Conservation (phyloP, 2,888 invertebrate species). For the Diarsia brunnea region DNA sequence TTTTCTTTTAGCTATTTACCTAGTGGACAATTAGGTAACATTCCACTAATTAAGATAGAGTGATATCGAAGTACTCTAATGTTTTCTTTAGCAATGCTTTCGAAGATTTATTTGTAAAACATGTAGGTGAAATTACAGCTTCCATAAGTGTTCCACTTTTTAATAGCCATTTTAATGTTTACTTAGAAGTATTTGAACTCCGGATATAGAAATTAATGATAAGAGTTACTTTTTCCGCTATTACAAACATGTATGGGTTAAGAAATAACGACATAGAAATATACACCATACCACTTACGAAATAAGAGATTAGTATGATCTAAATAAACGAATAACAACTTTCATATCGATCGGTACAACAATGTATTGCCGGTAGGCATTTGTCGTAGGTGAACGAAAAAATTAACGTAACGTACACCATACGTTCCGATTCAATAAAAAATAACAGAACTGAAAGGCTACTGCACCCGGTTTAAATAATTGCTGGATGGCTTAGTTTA, state of each 20-base stretch:
- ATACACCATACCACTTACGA: slow-evolving; percentile 20
- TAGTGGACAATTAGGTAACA: neutral
- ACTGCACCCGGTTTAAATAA: neutral
- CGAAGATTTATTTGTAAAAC: neutral
- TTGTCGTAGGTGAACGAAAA: neutral
- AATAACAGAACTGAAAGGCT: neutral
- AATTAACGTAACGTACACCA: neutral
- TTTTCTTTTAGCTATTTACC: neutral
- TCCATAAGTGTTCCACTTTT: slow-evolving; percentile 12
- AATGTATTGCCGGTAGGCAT: neutral
- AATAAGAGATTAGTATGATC: slow-evolving; percentile 27
- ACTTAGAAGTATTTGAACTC: slow-evolving; percentile 4
- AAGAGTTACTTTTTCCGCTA: slow-evolving; percentile 46
- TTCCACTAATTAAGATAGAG: neutral
- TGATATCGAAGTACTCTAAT: slow-evolving; percentile 3
- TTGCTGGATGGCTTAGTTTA: neutral
- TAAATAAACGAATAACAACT: slow-evolving; percentile 26
- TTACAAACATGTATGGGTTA: slow-evolving; percentile 13
- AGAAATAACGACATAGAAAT: slow-evolving; percentile 10
- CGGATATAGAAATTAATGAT: slow-evolving; percentile 36
- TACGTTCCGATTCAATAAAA: neutral
- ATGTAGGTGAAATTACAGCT: neutral
- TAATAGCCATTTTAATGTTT: slow-evolving; percentile 21
- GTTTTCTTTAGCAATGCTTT: slow-evolving; percentile 7
- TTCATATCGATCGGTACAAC: slow-evolving; percentile 19